Conservation (phyloP, 92 coral and sea anemone species). For the Zoanthus solanderi region DNA sequence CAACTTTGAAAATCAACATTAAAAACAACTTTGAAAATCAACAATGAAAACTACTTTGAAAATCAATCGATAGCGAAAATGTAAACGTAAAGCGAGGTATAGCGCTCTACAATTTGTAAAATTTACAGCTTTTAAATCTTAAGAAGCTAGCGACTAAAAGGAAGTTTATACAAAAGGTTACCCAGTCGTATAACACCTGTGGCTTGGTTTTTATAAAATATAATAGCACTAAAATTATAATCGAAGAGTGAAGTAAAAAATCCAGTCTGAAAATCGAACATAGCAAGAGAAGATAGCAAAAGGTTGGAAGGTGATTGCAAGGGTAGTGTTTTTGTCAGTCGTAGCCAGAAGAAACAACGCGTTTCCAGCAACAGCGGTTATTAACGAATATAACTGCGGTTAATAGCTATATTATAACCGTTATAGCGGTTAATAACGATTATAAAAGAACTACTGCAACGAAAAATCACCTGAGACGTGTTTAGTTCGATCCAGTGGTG, state of each 20-base stretch:
- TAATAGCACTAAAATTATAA: neutral
- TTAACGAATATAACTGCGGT: neutral
- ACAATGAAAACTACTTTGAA: no score
- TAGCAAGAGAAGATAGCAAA: neutral
- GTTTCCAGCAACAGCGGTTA: conserved; percentile 9
- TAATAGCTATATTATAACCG: no score
- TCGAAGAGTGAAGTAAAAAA: neutral
- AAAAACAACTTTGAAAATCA: no score
- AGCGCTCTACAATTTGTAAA: neutral
- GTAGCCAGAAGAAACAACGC: neutral
- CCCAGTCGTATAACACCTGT: neutral
- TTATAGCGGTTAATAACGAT: no score
- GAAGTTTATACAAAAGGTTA: neutral
- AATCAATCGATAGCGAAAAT: neutral
- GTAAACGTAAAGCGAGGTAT: conserved; percentile 21
- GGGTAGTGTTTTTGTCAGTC: neutral
- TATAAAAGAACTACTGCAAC: no score
- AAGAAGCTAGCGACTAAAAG: neutral
- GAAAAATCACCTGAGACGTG: no score
- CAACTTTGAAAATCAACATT: no score
- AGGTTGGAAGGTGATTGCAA: neutral
- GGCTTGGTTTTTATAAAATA: neutral
- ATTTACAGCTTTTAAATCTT: neutral
- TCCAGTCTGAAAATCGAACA: neutral
- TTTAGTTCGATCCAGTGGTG: no score